Conservation (phyloP, 2,113 vertebrate species). For the Xyrauchen texanus region DNA sequence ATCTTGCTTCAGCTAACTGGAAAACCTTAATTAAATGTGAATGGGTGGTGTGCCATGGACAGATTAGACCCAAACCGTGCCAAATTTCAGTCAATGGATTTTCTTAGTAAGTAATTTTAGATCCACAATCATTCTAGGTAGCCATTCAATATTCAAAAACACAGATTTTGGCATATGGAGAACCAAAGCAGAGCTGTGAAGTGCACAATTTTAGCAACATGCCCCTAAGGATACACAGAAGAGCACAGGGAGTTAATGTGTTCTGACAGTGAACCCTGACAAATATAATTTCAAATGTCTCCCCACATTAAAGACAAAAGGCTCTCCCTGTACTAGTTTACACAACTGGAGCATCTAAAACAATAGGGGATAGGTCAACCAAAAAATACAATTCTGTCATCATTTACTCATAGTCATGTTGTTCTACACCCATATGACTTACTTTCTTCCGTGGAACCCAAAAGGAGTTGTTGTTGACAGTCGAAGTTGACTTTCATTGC, state of each 20-base stretch:
- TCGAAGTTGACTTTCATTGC: too few relatives aligned
- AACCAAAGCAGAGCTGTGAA: neutral
- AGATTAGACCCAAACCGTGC: neutral
- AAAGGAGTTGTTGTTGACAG: too few relatives aligned
- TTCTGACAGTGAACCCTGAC: slow-evolving; percentile 23
- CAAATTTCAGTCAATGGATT: neutral
- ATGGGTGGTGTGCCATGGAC: neutral
- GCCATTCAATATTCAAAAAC: slow-evolving; percentile 10
- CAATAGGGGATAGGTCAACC: neutral
- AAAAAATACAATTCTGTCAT: too few relatives aligned
- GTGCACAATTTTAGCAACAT: neutral
- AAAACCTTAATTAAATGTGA: neutral
- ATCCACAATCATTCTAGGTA: neutral
- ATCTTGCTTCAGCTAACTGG: neutral
- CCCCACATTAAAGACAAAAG: neutral
- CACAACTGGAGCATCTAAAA: slow-evolving; percentile 4
- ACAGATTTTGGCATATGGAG: neutral
- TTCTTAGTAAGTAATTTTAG: slow-evolving; percentile 19
- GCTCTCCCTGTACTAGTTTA: neutral
- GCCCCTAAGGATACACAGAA: neutral
- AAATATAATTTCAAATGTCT: slow-evolving; percentile 6
- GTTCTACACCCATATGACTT: too few relatives aligned
- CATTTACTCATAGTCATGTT: too few relatives aligned
- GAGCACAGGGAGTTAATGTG: slow-evolving; percentile 15
- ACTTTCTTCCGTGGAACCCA: too few relatives aligned